phyloP scores from a whole-genome alignment of 2,797 vertebrate species.

The Spheniscus humboldti region DNA sequence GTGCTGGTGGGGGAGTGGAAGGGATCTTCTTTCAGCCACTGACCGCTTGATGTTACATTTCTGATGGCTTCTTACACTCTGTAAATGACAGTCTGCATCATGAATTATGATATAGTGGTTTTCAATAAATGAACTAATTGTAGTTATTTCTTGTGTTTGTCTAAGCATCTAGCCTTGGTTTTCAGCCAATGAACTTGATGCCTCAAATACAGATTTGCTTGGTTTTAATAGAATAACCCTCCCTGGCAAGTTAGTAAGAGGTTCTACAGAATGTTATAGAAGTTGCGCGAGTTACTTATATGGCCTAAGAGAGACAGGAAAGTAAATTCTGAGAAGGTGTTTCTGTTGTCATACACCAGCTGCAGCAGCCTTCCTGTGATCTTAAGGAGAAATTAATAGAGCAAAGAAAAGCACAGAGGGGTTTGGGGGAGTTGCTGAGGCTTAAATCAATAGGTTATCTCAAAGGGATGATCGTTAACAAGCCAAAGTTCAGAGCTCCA shows the following conservation, averaged over 20 bases:
- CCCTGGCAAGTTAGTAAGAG: not conserved
- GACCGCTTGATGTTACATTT: fast-evolving
- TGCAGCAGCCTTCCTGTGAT: not conserved
- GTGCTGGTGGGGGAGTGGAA: not conserved
- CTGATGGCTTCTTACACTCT: not conserved
- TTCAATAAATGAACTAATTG: not conserved
- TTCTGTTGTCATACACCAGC: not conserved
- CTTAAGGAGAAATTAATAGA: not conserved
- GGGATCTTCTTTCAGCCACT: not conserved
- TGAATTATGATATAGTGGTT: not conserved
- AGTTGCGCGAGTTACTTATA: not conserved
- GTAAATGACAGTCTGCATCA: not conserved
- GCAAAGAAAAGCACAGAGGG: not conserved
- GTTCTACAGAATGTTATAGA: not conserved
- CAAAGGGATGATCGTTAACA: not conserved
- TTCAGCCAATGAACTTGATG: not conserved
- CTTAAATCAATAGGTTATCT: not conserved
- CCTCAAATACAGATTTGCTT: not conserved
- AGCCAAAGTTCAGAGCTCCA: not conserved
- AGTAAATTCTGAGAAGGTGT: not conserved
- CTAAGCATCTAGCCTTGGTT: not conserved
- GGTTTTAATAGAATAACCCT: not conserved
- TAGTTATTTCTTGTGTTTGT: not conserved
- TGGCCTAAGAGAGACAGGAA: not conserved
- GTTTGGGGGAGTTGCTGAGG: not conserved